Evolutionary conservation across 2,113 vertebrate genomes (phyloP), one percentile per base, ranked within the genome.

Genomic region (Saccopteryx leptura): DNA sequence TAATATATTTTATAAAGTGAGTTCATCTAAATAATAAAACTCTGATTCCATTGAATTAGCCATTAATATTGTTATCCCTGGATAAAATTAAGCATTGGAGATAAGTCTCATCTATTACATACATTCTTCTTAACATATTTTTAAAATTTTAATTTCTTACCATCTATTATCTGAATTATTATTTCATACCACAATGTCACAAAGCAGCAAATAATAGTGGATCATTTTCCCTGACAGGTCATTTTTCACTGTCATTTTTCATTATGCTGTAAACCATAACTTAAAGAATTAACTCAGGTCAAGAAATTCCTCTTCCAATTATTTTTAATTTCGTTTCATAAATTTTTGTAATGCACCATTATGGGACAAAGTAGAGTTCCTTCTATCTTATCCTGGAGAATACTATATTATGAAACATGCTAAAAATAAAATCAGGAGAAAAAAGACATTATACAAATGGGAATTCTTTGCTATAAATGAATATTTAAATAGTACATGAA

Each of bases 21-120:
- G 63, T 96, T 97, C 71, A 91, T 97, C 95, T 98, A 98, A 98
- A 98, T 96, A 97, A 96, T 88, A 94, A 94, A 98, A 97, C 71
- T 95, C 74, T 94, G 7, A 71, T 96, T 97, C 86, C 3, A 26
- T 21, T 97, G 88, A 97, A 98, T 98, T 98, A 97, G 94, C 96
- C 92, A 98, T 98, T 98, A 98, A 91, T 78, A 61, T 98, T 98
- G 93, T 97, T 98, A 97, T 87, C 75, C 88, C 89, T 97, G 87
- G 92, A 91, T 96, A 97, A 96, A 96, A 94, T 94, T 96, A 92
- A 93, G 69, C 93, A 96, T 63, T 97, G 80, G 83, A 96, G 97
- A 92, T 95, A 93, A 97, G 96, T 96, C 95, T 96, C 90, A 96
- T 95, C 96, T 93, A 95, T 39, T 81, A 61, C 52, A 31, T 88